Evolutionary conservation across 2,113 vertebrate genomes (phyloP).

Genomic region (Bostrychus sinensis): DNA sequence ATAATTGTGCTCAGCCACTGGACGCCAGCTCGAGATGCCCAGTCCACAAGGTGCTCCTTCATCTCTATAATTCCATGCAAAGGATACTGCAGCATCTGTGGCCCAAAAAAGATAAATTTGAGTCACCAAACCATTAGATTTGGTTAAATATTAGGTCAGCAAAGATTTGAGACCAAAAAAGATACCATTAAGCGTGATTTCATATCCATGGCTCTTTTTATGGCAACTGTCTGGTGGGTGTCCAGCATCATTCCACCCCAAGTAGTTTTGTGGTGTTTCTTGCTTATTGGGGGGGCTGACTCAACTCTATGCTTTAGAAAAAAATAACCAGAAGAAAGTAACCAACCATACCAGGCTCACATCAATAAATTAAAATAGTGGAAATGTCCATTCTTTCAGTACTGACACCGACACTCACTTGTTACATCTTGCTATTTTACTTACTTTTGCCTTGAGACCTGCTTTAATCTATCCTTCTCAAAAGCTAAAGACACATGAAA

Average conservation of each 20-base stretch:
- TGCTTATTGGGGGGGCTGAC: constrained; percentile 42
- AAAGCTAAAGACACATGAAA: too few species aligned
- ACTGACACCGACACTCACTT: too few species aligned
- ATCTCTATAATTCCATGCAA: constrained; percentile 87
- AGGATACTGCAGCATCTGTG: constrained; percentile 90
- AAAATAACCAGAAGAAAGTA: constrained; percentile 1
- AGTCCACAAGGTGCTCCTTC: constrained; percentile 93
- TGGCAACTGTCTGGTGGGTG: constrained; percentile 48
- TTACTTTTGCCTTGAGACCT: too few species aligned
- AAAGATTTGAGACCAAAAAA: background rate
- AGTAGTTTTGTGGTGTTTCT: constrained; percentile 39
- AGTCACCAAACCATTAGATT: background rate
- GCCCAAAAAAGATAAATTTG: background rate
- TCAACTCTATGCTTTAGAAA: constrained; percentile 44
- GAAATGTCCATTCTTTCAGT: too few species aligned
- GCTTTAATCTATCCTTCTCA: too few species aligned
- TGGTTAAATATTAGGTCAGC: background rate
- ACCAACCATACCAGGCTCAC: background rate
- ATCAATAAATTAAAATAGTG: too few species aligned
- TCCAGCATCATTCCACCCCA: constrained; percentile 74
- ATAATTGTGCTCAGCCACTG: constrained; percentile 95
- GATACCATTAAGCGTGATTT: constrained; percentile 69
- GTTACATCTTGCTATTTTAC: too few species aligned
- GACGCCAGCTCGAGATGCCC: constrained; percentile 93
- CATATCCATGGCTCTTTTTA: constrained; percentile 75